These are phyloP conservation scores for Drosophila formosana DNA, from an alignment of 2,888 invertebrate genomes.

Conservation along the genomic window DNA sequence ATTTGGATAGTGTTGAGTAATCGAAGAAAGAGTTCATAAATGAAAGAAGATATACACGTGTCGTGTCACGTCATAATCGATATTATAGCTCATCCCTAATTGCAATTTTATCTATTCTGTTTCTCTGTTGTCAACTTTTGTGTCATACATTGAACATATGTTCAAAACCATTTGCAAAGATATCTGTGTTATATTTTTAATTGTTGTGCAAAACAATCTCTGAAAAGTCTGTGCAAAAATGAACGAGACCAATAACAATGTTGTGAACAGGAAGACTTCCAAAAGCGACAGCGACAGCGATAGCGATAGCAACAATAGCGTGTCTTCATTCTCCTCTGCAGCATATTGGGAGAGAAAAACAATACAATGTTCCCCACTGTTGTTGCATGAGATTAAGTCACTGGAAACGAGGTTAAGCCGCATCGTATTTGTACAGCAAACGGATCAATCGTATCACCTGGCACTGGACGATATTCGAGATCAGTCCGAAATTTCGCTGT, in stretches of 20 bases:
- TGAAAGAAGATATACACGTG: too few relatives aligned
- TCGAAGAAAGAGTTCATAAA: too few relatives aligned
- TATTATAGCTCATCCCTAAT: conserved; percentile 9
- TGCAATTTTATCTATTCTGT: conserved; percentile 4
- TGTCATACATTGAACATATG: not conserved
- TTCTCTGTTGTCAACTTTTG: not conserved
- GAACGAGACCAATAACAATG: not conserved
- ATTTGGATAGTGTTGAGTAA: not conserved
- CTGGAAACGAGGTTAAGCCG: conserved; percentile 42
- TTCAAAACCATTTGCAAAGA: too few relatives aligned
- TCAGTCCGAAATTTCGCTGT: conserved; percentile 52
- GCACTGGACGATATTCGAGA: conserved; percentile 58
- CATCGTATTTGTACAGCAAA: conserved; percentile 50
- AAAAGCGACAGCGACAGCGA: conserved; percentile 26
- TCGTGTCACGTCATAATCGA: not conserved
- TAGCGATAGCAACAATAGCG: conserved; percentile 33
- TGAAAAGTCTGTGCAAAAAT: not conserved
- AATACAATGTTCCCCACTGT: conserved; percentile 21
- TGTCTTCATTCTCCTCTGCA: conserved; percentile 37
- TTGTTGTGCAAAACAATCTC: not conserved
- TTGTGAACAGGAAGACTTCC: not conserved
- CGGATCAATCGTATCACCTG: conserved; percentile 46
- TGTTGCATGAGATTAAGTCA: conserved; percentile 25
- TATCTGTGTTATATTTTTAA: not conserved
- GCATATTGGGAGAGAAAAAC: not conserved